phyloP scores from a whole-genome alignment of 2,797 vertebrate species.

The Liasis olivaceus region DNA sequence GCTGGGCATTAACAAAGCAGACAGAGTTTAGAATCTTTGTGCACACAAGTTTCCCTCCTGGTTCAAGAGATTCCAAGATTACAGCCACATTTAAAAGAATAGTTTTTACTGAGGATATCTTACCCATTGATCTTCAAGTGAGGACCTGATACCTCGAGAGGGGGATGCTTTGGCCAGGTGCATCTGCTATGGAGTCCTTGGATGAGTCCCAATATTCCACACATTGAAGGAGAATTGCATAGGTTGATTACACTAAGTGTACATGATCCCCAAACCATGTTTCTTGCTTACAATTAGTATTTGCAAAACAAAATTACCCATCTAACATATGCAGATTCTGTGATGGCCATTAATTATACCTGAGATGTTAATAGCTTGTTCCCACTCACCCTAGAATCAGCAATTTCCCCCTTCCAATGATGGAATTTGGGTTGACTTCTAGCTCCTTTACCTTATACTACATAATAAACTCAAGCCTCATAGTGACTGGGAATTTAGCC shows the following conservation, averaged over 20 bases:
- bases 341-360: not conserved
- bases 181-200: not conserved
- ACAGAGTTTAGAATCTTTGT: not conserved
- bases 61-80: not conserved
- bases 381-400: not conserved
- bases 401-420: not conserved
- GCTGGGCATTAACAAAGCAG: not conserved
- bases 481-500: not conserved
- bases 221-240: not conserved
- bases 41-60: not conserved
- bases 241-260: not conserved
- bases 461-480: not conserved
- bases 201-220: not conserved
- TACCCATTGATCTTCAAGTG: not conserved
- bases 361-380: not conserved
- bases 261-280: not conserved
- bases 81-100: not conserved
- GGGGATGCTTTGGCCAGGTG: not conserved
- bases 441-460: not conserved
- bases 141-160: not conserved
- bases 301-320: not conserved
- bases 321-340: not conserved
- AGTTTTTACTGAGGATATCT: not conserved
- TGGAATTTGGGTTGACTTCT: not conserved
- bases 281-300: not conserved